These are phyloP conservation scores for Limenitis camilla DNA, from an alignment of 2,888 invertebrate species.

Conservation along the genomic window DNA sequence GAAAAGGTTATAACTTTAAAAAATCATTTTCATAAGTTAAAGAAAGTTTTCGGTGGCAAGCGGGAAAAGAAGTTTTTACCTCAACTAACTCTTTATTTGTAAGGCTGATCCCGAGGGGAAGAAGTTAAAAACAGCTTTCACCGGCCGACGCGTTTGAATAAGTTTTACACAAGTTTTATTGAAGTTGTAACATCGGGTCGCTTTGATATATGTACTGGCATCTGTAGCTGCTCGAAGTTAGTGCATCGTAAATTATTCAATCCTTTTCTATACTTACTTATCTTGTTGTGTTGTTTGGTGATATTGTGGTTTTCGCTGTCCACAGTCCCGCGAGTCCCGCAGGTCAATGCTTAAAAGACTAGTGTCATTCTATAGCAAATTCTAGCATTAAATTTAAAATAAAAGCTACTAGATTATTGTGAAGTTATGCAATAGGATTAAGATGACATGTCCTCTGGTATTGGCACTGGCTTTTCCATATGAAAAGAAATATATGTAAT, in stretches of 20 bases:
- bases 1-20: constrained; percentile 26
- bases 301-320: constrained; percentile 40
- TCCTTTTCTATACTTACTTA: constrained; percentile 50
- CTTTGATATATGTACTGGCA: constrained; percentile 62
- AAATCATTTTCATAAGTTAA: constrained; percentile 40
- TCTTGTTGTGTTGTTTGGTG: constrained; percentile 47
- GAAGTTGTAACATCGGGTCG: constrained; percentile 52
- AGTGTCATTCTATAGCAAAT: too few species aligned
- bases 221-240: constrained; percentile 57
- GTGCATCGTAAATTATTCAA: constrained; percentile 70
- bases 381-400: too few species aligned
- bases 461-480: too few species aligned
- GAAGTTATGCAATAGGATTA: too few species aligned
- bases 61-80: constrained; percentile 47
- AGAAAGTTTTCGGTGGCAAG: constrained; percentile 18
- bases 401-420: too few species aligned
- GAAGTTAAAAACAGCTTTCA: constrained; percentile 70
- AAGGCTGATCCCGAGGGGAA: constrained; percentile 54
- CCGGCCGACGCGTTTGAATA: constrained; percentile 51
- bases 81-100: constrained; percentile 67
- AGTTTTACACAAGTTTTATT: constrained; percentile 49
- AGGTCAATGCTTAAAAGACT: constrained; percentile 4
- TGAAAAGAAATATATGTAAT: too few species aligned
- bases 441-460: too few species aligned
- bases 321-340: too few species aligned